Conservation (phyloP, 2,888 invertebrate genomes). For the Elaeidobius kamerunicus region DNA sequence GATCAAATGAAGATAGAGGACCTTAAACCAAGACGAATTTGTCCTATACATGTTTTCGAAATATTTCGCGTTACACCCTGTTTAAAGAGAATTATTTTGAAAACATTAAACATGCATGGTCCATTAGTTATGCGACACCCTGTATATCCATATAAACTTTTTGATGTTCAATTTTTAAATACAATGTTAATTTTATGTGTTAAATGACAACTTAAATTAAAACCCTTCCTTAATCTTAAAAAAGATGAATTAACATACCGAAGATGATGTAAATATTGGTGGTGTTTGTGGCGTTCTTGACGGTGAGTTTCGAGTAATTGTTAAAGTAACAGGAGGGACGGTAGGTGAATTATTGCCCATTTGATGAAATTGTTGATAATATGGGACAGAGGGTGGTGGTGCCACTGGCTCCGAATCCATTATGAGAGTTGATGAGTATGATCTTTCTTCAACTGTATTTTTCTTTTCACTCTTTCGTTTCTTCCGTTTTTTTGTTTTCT, state of each 20-base stretch:
- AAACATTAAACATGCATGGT: too few relatives aligned
- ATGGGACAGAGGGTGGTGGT: conserved; percentile 39
- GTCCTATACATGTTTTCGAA: too few relatives aligned
- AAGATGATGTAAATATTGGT: conserved; percentile 5
- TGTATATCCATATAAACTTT: too few relatives aligned
- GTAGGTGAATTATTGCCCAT: conserved; percentile 30
- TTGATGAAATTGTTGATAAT: conserved; percentile 40
- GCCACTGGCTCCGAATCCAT: conserved; percentile 47
- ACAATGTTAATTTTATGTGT: too few relatives aligned
- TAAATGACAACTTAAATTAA: too few relatives aligned
- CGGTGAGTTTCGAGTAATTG: conserved; percentile 43
- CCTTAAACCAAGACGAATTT: too few relatives aligned
- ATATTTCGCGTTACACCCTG: too few relatives aligned
- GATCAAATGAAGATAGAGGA: too few relatives aligned
- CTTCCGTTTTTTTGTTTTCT: conserved; percentile 54
- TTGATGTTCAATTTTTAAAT: too few relatives aligned
- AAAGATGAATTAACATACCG: conserved; percentile 1
- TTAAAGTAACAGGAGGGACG: conserved; percentile 43
- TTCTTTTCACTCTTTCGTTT: conserved; percentile 52
- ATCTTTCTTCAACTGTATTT: conserved; percentile 48
- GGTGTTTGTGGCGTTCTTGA: conserved; percentile 15
- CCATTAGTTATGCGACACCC: too few relatives aligned
- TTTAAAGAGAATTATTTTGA: too few relatives aligned
- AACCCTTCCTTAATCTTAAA: background rate
- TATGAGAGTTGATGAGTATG: conserved; percentile 25